phyloP scores from a whole-genome alignment of 2,797 vertebrate genomes.

The Alca torda region DNA sequence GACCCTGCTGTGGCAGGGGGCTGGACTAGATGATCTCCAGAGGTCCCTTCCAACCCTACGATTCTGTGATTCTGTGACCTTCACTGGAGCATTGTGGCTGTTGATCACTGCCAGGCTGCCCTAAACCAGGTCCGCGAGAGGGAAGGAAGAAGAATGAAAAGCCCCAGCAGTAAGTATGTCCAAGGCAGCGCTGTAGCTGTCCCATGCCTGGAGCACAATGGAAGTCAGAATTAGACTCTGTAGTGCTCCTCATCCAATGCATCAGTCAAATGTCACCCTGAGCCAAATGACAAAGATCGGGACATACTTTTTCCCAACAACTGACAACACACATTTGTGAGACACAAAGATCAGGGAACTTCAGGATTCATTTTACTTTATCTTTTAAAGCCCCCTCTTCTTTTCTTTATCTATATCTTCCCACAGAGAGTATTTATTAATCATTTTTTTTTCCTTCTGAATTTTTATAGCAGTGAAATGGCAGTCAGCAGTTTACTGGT shows the following conservation, averaged over 20 bases:
- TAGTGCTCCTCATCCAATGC: not conserved
- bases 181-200: not conserved
- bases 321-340: not conserved
- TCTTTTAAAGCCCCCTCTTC: not conserved
- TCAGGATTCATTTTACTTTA: constrained; percentile 31
- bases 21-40: too few relatives aligned
- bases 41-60: too few relatives aligned
- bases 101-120: too few relatives aligned
- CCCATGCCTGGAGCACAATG: not conserved
- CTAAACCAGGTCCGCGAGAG: accelerated
- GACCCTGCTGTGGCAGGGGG: too few relatives aligned
- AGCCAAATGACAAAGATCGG: accelerated
- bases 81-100: accelerated
- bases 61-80: too few relatives aligned
- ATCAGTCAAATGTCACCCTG: not conserved
- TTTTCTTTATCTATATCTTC: not conserved
- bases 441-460: not conserved
- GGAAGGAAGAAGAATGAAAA: not conserved
- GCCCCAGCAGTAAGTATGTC: not conserved
- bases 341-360: not conserved
- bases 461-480: constrained; percentile 17
- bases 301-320: not conserved
- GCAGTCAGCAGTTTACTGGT: constrained; percentile 41
- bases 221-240: not conserved
- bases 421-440: constrained; percentile 44